These are phyloP conservation scores for Amazona ochrocephala DNA, from an alignment of 2,797 vertebrate genomes.

Conservation along the genomic window DNA sequence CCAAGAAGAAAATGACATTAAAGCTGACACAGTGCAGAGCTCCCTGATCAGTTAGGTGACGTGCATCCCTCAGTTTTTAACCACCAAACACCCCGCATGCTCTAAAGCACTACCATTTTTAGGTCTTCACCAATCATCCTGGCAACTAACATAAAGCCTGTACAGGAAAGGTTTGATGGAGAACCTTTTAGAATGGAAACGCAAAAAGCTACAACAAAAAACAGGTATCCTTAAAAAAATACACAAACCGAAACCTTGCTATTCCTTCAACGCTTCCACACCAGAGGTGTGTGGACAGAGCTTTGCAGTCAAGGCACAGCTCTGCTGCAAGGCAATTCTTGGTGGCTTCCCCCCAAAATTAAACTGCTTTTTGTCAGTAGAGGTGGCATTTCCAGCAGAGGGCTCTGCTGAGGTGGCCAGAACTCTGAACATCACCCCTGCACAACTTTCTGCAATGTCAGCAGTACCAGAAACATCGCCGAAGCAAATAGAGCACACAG, in stretches of 20 bases:
- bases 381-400: slow-evolving; percentile 49
- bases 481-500: background rate
- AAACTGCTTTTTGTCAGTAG: background rate
- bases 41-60: background rate
- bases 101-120: background rate
- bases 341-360: background rate
- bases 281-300: background rate
- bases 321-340: background rate
- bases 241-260: background rate
- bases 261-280: background rate
- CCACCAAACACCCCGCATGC: background rate
- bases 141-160: background rate
- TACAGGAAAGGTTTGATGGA: background rate
- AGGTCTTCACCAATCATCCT: background rate
- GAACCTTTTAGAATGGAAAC: background rate
- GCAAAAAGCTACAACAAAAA: background rate
- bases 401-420: slow-evolving; percentile 46
- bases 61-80: background rate
- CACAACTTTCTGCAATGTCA: slow-evolving; percentile 14
- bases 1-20: background rate
- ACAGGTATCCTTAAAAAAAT: background rate
- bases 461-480: slow-evolving; percentile 8
- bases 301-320: background rate
- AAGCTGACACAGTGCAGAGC: background rate
- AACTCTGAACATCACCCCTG: background rate